These are phyloP conservation scores for Podarcis raffonei DNA, from an alignment of 2,113 vertebrate genomes.

Conservation along the genomic window DNA sequence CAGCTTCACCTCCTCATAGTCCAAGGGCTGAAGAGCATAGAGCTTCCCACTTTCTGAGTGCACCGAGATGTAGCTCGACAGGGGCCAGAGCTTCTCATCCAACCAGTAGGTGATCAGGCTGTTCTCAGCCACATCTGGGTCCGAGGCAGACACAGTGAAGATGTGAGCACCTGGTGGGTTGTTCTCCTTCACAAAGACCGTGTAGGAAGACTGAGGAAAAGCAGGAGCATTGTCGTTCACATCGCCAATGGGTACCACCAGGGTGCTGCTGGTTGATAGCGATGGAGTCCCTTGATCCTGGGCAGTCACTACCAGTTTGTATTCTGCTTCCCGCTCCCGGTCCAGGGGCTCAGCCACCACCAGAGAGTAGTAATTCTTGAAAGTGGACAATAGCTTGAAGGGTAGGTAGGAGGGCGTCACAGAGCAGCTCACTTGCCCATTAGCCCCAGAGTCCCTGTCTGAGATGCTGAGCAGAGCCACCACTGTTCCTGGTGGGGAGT, in stretches of 20 bases:
- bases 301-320: background rate
- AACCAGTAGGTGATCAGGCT: background rate
- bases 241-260: conserved; percentile 4
- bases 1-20: conserved; percentile 14
- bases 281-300: conserved; percentile 3
- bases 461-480: conserved; percentile 9
- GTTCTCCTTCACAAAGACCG: conserved; percentile 18
- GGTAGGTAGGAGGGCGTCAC: background rate
- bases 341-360: conserved; percentile 1
- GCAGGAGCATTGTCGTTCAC: conserved; percentile 4
- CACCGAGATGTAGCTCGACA: background rate
- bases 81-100: background rate
- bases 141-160: background rate
- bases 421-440: background rate
- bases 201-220: background rate
- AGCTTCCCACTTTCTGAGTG: conserved; percentile 1
- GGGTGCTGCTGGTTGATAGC: background rate
- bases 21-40: conserved; percentile 12
- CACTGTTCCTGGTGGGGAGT: background rate
- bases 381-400: background rate
- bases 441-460: conserved; percentile 6
- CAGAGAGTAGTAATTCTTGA: conserved; percentile 19
- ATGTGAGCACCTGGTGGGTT: conserved; percentile 1
- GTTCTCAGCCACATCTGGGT: background rate
- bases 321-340: background rate